phyloP scores from a whole-genome alignment of 2,888 invertebrate species.

The Thecocarcelia acutangulata region DNA sequence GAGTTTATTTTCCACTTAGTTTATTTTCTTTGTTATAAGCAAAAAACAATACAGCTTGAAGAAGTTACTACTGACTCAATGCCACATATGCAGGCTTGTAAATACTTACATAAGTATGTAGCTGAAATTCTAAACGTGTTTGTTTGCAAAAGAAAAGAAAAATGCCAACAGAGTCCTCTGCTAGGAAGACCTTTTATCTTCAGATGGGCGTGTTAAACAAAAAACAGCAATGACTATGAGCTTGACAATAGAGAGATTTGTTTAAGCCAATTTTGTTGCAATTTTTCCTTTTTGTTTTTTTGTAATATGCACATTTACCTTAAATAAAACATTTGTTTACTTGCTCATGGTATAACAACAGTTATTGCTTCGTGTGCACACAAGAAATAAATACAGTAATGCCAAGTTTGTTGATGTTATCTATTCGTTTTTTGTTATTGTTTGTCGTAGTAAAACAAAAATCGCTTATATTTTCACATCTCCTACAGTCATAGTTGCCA shows the following conservation, averaged over 20 bases:
- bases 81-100: background rate
- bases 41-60: slow-evolving; percentile 12
- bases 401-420: too few species aligned
- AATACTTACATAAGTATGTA: too few species aligned
- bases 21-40: slow-evolving; percentile 32
- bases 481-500: too few species aligned
- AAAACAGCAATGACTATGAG: slow-evolving; percentile 5
- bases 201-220: background rate
- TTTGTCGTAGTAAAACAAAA: too few species aligned
- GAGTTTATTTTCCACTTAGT: slow-evolving; percentile 55
- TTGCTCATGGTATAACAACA: slow-evolving; percentile 14
- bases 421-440: too few species aligned
- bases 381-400: too few species aligned
- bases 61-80: background rate
- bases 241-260: slow-evolving; percentile 36
- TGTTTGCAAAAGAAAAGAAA: background rate
- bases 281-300: slow-evolving; percentile 9
- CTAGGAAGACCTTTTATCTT: background rate
- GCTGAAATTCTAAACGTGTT: slow-evolving; percentile 16
- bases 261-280: slow-evolving; percentile 11
- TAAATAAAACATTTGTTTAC: slow-evolving; percentile 29
- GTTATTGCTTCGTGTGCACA: background rate
- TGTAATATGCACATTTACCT: slow-evolving; percentile 28
- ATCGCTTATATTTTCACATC: too few species aligned
- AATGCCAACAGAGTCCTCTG: slow-evolving; percentile 15